Evolutionary conservation across 2,113 vertebrate genomes (phyloP), one percentile per base, ranked within the genome.

Genomic region (Pseudorhombus dupliciocellatus): DNA sequence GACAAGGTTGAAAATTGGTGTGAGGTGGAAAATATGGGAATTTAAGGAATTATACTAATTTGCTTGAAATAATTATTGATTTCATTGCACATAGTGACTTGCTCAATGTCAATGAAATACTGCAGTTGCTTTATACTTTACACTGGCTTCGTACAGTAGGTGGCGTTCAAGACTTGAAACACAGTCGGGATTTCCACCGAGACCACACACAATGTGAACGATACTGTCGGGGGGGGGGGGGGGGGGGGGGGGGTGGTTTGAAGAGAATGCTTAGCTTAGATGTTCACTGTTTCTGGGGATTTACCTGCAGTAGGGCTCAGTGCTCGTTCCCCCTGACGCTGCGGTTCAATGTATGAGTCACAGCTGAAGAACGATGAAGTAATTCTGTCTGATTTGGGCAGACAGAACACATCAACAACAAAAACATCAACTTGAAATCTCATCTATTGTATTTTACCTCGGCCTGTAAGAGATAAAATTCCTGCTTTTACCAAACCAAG

Each of bases 201-300:
- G 87, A 87, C 85, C 89, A 90, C 87, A 89, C 86, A 87, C 87
- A 80, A 46, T 63, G 55, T 51, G 44, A 67, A 48, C 72, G 42
- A 58, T 50, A 54, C n/a, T 72, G n/a, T n/a, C n/a, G n/a, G n/a
- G n/a, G n/a, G n/a, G n/a, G n/a, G n/a, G n/a, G n/a, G n/a, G n/a
- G n/a, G n/a, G n/a, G n/a, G n/a, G n/a, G 66, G 57, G 73, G 48
- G 69, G 65, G 57, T 72, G 74, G 76, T 84, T 83, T 76, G 44
- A 64, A 55, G 67, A 79, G 69, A 83, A 70, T 72, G 84, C 73
- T 84, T 78, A 73, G 77, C 67, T 85, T 55, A 77, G 70, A 75
- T 79, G 75, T 77, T 89, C 58, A 57, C 48, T 73, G 72, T 82
- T 80, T 9, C 26, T 60, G 60, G 21, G 50, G 66, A 62, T 79